Base-by-base conservation (phyloP, 2,797 vertebrate genomes). In the Leucoraja ocellata region DNA sequence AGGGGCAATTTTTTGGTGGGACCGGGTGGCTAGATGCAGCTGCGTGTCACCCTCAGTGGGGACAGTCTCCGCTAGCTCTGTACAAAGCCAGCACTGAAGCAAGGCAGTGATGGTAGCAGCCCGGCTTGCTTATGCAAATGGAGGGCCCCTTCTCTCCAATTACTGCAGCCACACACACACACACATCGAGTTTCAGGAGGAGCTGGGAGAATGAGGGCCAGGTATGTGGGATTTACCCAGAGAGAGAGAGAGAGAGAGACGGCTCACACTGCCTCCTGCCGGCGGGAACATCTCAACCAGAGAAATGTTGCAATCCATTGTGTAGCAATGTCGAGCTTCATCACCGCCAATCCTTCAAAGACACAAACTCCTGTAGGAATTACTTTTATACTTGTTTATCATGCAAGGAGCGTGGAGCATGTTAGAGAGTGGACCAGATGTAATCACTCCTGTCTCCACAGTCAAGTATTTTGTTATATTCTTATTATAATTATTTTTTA, bases 91-190 rank as follows among this genome's bases (percentile, higher is more conserved):
- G 36, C 63, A 0, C n/a, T 88, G 61, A 88, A 88, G 63, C 18
- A 32, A 88, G 6, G 5, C n/a, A 23, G 61, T 65, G n/a, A 18
- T 88, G 65, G 10, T 84, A 84, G 63, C 65, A 88, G 13, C 32
- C n/a, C 32, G 25, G 23, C 65, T 58, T 65, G 84, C n/a, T 13
- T 68, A 65, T 88, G 61, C 84, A 65, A 36, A 28, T 32, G 84
- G 63, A 88, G n/a, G 68, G 36, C 16, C 32, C 68, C 32, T 16
- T 79, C 16, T 93, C 80, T 68, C 54, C 93, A 83, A 79, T 90
- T 94, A 80, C 39, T 83, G 65, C n/a, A 88, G 5, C n/a, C 77
- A 78, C 77, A 8, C 63, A 78, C 63, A 78, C 63, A 88, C 21
- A 88, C 32, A 32, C n/a, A 2, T 88, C 84, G 6, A 21, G n/a